Base-by-base conservation (phyloP, 1,140 invertebrate species). In the Philopotamus ludificatus region DNA sequence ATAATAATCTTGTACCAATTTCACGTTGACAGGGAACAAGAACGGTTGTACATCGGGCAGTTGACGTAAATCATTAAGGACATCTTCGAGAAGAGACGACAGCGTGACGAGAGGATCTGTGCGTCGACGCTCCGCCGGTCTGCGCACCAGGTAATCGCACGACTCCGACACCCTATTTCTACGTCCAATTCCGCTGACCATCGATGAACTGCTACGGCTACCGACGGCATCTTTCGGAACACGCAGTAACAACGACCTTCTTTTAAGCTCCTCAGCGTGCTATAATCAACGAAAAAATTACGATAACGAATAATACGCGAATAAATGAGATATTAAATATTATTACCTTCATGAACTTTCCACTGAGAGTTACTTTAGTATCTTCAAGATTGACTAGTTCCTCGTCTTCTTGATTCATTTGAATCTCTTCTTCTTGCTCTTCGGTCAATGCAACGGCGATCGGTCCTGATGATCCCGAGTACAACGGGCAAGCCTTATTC, bases 31-130 rank as follows among this genome's bases (percentile, higher is more conserved):
- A 4, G 97, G 96, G 71, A 94, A 91, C 39, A 97, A 79, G 79
- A 99, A 99, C 0, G 91, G 91, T 71, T 93, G 88, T 0, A 95
- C 93, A 77, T 98, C 94, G 0, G 93, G 93, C 73, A 98, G 76
- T 71, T 93, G 89, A 57, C 95, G 83, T 85, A 99, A 89, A 74
- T 98, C 94, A 73, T 95, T 97, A 0, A 98, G 79, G 66, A 99
- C 95, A 15, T 87, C 86, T 76, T 98, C 96, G 39, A 99, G 81
- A 60, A 98, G 89, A 0, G 92, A 93, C 0, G 94, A 94, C 67
- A 99, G 80, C 0, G 96, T 95, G 9, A 99, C 94, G 0, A 98
- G 87, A 0, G 97, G 97, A 81, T 99, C 96, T 0, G 97, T 97
- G 55, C 97, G 82, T n/a, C 94, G 82, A 22, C 98, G 81, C 76